Evolutionary conservation across 2,797 vertebrate species (phyloP).

Genomic region (Mus caroli): DNA sequence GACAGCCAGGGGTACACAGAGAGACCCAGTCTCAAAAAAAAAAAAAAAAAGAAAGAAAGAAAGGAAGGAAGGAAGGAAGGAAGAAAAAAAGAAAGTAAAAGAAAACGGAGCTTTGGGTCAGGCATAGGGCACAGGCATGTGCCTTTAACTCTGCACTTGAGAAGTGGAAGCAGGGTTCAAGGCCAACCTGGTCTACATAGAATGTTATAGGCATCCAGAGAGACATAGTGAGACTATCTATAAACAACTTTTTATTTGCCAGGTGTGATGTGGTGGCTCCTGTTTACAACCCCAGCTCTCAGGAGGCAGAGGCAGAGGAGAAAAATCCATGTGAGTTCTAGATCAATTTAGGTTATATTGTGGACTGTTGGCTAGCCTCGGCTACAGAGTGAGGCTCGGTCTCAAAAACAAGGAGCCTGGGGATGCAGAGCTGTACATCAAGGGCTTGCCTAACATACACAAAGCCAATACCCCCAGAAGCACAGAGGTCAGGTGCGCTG

Average conservation of each 20-base stretch:
- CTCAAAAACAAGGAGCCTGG: neutral
- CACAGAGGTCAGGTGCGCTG: neutral
- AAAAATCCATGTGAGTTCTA: neutral
- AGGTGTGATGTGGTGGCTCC: neutral
- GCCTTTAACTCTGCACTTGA: neutral
- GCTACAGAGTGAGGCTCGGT: neutral
- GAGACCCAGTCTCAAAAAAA: neutral
- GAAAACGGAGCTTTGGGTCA: neutral
- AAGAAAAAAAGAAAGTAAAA: neutral
- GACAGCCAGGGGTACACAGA: neutral
- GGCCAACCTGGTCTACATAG: neutral
- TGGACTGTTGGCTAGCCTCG: neutral
- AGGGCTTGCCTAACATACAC: too few species aligned
- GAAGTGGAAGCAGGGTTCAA: neutral
- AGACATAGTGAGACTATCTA: neutral
- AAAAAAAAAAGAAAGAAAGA: neutral
- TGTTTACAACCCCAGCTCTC: neutral
- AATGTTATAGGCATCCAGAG: neutral
- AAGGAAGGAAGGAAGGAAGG: too few species aligned
- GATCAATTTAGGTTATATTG: neutral
- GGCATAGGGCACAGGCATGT: neutral
- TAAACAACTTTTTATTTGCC: neutral
- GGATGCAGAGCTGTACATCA: too few species aligned
- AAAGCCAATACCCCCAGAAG: neutral
- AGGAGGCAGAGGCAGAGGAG: neutral